These are phyloP conservation scores for Heteromurus nitidus DNA, from an alignment of 2,888 invertebrate species.

Conservation along the genomic window DNA sequence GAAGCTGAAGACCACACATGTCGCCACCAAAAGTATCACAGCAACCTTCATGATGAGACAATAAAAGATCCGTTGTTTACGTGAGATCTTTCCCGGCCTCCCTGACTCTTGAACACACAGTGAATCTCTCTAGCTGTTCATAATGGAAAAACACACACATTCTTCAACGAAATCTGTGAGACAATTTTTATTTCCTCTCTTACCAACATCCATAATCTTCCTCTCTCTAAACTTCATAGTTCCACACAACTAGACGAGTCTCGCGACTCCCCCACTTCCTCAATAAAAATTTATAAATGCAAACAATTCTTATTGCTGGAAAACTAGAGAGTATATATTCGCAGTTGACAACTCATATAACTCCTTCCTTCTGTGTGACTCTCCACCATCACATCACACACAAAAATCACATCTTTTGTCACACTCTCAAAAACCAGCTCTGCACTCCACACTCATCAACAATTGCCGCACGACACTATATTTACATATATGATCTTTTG, in stretches of 20 bases:
- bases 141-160: slow-evolving; percentile 35
- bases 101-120: slow-evolving; percentile 61
- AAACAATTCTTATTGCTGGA: not conserved
- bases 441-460: no score
- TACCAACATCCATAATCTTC: slow-evolving; percentile 44
- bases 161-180: slow-evolving; percentile 6
- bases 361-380: no score
- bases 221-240: slow-evolving; percentile 36
- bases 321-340: no score
- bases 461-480: no score
- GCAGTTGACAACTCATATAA: no score
- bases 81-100: slow-evolving; percentile 55
- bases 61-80: slow-evolving; percentile 44
- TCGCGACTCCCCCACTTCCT: slow-evolving; percentile 14
- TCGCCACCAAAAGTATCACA: slow-evolving; percentile 58
- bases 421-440: no score
- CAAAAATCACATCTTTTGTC: no score
- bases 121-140: slow-evolving; percentile 57
- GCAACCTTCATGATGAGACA: slow-evolving; percentile 54
- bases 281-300: slow-evolving; percentile 5
- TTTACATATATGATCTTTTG: not conserved
- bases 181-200: slow-evolving; percentile 21
- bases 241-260: slow-evolving; percentile 36
- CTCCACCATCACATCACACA: no score
- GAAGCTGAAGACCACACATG: slow-evolving; percentile 52